These are phyloP conservation scores for Hyposmocoma kahamanoa DNA, from an alignment of 1,140 invertebrate genomes.

Conservation along the genomic window DNA sequence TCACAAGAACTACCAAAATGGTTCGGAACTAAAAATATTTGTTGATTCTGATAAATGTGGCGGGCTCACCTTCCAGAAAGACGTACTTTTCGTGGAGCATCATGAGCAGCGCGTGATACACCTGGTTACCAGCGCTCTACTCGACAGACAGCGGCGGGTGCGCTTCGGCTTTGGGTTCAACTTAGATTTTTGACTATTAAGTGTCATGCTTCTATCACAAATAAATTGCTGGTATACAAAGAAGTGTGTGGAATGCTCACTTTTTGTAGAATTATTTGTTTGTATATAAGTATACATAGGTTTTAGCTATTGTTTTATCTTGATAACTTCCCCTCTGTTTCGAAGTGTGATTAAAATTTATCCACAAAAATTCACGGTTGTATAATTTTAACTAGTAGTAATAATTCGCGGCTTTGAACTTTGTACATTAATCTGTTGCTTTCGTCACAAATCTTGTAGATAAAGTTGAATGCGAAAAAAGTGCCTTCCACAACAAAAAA, in stretches of 20 bases:
- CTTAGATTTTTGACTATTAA: constrained; percentile 44
- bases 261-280: constrained; percentile 62
- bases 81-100: constrained; percentile 42
- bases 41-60: constrained; percentile 53
- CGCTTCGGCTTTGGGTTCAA: constrained; percentile 57
- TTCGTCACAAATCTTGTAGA: too few relatives aligned
- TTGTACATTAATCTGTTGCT: too few relatives aligned
- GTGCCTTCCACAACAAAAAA: too few relatives aligned
- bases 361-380: neutral
- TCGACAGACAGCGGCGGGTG: constrained; percentile 47
- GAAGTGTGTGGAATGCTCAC: neutral
- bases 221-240: constrained; percentile 21
- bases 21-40: constrained; percentile 55
- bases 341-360: constrained; percentile 39
- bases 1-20: constrained; percentile 45
- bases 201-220: neutral
- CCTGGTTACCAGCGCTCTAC: constrained; percentile 43
- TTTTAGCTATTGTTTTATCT: constrained; percentile 63
- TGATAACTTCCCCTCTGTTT: constrained; percentile 36
- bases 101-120: constrained; percentile 42
- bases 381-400: neutral
- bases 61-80: constrained; percentile 53
- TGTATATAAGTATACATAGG: constrained; percentile 71
- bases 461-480: too few relatives aligned
- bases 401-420: too few relatives aligned